Base-by-base conservation (phyloP, 2,888 invertebrate species). In the Cerastoderma edule region DNA sequence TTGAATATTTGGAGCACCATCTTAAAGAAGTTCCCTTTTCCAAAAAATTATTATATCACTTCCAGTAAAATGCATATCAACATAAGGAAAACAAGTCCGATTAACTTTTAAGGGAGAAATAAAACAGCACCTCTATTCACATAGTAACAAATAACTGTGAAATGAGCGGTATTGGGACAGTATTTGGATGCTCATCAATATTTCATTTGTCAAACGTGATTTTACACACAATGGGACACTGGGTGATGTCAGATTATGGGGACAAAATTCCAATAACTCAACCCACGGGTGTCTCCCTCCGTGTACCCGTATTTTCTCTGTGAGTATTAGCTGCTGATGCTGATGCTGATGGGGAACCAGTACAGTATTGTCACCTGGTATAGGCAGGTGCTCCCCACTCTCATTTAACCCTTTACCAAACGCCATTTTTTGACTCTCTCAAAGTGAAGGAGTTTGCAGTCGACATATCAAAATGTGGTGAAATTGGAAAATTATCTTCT, bases 231-330 rank as follows among this genome's bases (percentile, higher is more conserved):
- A n/a, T n/a, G n/a, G n/a, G n/a, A n/a, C n/a, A n/a, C n/a, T n/a
- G n/a, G n/a, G 19, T 57, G 57, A 57, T 57, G 57, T 57, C 57
- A 57, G 57, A 57, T 57, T 57, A 57, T 57, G 32, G n/a, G n/a
- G n/a, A 27, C 22, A 57, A 57, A 32, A 32, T 57, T 57, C 57
- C 57, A 57, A 57, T 57, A 57, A 4, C 57, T n/a, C n/a, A n/a
- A n/a, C n/a, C n/a, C n/a, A n/a, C n/a, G n/a, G n/a, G n/a, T n/a
- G n/a, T n/a, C n/a, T n/a, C n/a, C n/a, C n/a, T n/a, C n/a, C n/a
- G n/a, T n/a, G n/a, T n/a, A n/a, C n/a, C 57, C 57, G 0, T 33
- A 57, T 33, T 33, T 28, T 32, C 56, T 16, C 28, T 22, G 56
- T 30, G n/a, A 27, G 24, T 28, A 4, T 13, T 57, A 28, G 57